These are phyloP conservation scores for Pantelozetes paolii DNA, from an alignment of 2,888 invertebrate genomes.

Conservation along the genomic window DNA sequence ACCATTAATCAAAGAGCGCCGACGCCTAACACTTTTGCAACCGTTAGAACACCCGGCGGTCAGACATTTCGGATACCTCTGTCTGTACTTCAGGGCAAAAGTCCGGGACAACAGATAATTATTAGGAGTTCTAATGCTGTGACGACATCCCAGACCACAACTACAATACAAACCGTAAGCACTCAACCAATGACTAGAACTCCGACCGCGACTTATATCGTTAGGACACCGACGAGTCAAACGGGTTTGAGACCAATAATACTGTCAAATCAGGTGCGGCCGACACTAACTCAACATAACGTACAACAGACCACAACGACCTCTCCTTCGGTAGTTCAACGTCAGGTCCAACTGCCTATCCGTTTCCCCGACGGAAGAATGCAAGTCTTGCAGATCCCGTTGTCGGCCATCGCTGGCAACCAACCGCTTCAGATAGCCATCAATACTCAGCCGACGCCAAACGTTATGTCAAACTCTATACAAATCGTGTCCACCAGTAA, in stretches of 20 bases:
- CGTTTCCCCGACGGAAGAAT: constrained; percentile 90
- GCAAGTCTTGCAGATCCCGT: constrained; percentile 58
- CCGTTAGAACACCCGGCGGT: constrained; percentile 35
- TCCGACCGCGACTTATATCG: constrained; percentile 41
- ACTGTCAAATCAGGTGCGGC: constrained; percentile 24
- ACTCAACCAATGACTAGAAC: constrained; percentile 36
- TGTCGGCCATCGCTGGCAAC: constrained; percentile 41
- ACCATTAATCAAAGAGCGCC: background rate
- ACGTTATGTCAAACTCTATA: constrained; percentile 42
- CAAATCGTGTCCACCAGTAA: constrained; percentile 45
- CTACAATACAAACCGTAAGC: constrained; percentile 51
- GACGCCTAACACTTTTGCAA: constrained; percentile 31
- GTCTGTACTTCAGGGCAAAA: constrained; percentile 42
- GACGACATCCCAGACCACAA: constrained; percentile 46
- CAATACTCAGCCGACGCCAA: constrained; percentile 37
- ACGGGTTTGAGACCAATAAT: constrained; percentile 36
- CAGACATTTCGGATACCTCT: constrained; percentile 40
- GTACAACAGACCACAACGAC: constrained; percentile 12
- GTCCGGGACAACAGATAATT: constrained; percentile 37
- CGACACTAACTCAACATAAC: background rate
- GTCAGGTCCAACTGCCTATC: constrained; percentile 58
- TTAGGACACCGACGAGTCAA: constrained; percentile 25
- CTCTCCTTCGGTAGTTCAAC: constrained; percentile 28
- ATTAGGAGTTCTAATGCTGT: constrained; percentile 18
- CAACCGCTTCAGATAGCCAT: constrained; percentile 44